These are phyloP conservation scores for Phyllotis vaccarum DNA, from an alignment of 2,797 vertebrate species.

Conservation along the genomic window DNA sequence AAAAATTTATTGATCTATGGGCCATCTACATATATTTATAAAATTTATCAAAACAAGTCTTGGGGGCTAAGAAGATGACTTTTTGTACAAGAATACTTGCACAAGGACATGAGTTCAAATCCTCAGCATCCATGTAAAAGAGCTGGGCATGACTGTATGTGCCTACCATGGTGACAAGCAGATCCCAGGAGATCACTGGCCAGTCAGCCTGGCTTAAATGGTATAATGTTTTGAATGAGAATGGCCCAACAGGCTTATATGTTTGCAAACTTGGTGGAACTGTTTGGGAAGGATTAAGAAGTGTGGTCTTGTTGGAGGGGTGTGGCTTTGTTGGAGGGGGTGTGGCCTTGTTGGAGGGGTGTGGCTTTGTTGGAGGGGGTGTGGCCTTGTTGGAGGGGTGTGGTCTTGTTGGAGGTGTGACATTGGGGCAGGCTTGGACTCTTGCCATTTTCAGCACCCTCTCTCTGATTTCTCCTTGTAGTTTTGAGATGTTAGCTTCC, in stretches of 20 bases:
- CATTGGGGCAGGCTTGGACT: neutral
- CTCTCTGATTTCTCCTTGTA: neutral
- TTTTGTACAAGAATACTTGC: neutral
- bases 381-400: neutral
- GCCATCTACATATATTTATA: neutral
- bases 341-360: neutral
- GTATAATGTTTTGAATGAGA: neutral
- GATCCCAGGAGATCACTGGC: neutral
- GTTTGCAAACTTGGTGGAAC: neutral
- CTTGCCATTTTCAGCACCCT: neutral
- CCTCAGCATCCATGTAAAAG: neutral
- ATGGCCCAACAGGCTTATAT: neutral
- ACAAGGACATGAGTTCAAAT: neutral
- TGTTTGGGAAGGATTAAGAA: neutral
- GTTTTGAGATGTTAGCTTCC: neutral
- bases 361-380: too few species aligned
- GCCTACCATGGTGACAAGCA: neutral
- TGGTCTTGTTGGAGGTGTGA: neutral
- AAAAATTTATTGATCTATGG: neutral
- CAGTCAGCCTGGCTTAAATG: neutral
- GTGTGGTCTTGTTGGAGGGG: neutral
- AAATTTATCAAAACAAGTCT: slow-evolving; percentile 23
- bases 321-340: neutral
- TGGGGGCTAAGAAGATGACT: neutral
- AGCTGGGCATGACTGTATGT: neutral